Conservation (phyloP, 2,888 invertebrate species). For the Diabrotica balteata region DNA sequence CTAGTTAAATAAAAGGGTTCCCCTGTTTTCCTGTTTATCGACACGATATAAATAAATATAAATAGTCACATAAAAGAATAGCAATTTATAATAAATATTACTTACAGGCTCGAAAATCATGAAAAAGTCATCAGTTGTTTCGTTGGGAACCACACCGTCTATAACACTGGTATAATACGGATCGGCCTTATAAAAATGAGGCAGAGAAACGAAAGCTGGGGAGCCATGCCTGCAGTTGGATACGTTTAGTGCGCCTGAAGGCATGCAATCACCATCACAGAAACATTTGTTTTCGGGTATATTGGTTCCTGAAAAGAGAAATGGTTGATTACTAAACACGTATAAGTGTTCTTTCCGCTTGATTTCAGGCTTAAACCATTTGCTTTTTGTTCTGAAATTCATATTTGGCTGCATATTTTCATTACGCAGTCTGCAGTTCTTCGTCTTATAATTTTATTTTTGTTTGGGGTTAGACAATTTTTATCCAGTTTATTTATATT, state of each 20-base stretch:
- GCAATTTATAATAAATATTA: neutral
- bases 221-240: constrained; percentile 80
- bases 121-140: constrained; percentile 76
- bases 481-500: too few species aligned
- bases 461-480: too few species aligned
- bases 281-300: constrained; percentile 73
- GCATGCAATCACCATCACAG: constrained; percentile 76
- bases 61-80: neutral
- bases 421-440: too few species aligned
- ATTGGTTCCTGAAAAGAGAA: constrained; percentile 62
- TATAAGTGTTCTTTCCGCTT: too few species aligned
- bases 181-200: constrained; percentile 84
- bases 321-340: neutral
- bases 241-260: constrained; percentile 79
- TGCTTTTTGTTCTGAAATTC: too few species aligned
- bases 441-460: too few species aligned
- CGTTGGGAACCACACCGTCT: constrained; percentile 73
- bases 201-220: constrained; percentile 83
- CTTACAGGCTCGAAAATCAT: constrained; percentile 78
- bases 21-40: too few species aligned
- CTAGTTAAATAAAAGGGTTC: too few species aligned
- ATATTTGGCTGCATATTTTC: too few species aligned
- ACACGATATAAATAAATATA: too few species aligned
- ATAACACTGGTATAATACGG: constrained; percentile 69
- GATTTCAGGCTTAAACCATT: too few species aligned